Percentiles rank a stretch among this genome's conserved stretches.
phyloP scores from a whole-genome alignment of 2,888 invertebrate species.

The Agonopterix alstromeriana region DNA sequence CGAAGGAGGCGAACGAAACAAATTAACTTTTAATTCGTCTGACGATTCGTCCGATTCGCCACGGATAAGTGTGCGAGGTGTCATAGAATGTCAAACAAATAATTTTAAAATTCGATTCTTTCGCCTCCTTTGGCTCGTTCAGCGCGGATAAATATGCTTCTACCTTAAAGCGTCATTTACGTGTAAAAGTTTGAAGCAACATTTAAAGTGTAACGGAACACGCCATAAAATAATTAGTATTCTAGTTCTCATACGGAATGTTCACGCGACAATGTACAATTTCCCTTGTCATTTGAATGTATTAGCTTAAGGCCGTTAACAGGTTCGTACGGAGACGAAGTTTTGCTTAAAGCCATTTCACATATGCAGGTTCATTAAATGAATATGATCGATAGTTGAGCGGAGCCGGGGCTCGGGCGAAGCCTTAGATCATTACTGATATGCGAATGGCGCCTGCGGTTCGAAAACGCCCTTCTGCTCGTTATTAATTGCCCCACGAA shows the following conservation, averaged over 20 bases:
- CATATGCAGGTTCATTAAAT: conserved; percentile 39
- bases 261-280: conserved; percentile 28
- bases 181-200: conserved; percentile 15
- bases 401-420: conserved; percentile 16
- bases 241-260: conserved; percentile 28
- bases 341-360: conserved; percentile 28
- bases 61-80: too few species aligned
- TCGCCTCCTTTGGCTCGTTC: too few species aligned
- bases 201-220: conserved; percentile 31
- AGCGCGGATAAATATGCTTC: too few species aligned
- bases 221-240: conserved; percentile 50
- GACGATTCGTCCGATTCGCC: too few species aligned
- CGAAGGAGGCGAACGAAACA: too few species aligned
- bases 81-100: too few species aligned
- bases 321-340: conserved; percentile 9
- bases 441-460: conserved; percentile 63
- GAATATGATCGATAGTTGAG: conserved; percentile 60
- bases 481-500: conserved; percentile 74
- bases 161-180: conserved; percentile 4
- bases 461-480: conserved; percentile 65
- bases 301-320: conserved; percentile 13
- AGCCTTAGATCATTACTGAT: conserved; percentile 64
- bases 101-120: too few species aligned
- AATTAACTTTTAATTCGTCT: too few species aligned
- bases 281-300: conserved; percentile 21